Conservation (phyloP, 2,113 vertebrate species). For the Rhineura floridana region DNA sequence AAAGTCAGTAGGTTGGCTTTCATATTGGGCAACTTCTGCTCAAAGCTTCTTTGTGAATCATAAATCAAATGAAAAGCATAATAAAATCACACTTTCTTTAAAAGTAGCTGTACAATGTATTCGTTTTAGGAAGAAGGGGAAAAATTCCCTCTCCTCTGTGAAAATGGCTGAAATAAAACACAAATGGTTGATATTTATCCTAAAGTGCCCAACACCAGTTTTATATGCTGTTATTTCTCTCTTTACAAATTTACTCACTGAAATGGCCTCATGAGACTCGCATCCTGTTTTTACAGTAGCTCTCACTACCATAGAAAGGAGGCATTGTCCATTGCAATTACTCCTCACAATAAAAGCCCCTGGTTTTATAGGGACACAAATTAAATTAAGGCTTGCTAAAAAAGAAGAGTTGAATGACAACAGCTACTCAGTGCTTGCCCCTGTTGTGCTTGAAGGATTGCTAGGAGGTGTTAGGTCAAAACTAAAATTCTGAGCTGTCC, state of each 20-base stretch:
- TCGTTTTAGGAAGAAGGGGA: conserved; percentile 10
- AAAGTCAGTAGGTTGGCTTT: conserved; percentile 62
- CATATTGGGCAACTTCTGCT: conserved; percentile 38
- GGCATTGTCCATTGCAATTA: background rate
- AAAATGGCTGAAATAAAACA: conserved; percentile 45
- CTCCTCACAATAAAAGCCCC: background rate
- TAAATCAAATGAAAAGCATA: conserved; percentile 60
- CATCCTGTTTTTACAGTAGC: conserved; percentile 22
- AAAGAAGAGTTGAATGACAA: conserved; percentile 15
- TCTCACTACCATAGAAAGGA: background rate
- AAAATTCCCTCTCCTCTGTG: conserved; percentile 33
- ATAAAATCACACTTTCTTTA: conserved; percentile 54
- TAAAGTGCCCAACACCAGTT: conserved; percentile 26
- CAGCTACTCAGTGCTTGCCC: conserved; percentile 21
- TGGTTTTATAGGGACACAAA: background rate
- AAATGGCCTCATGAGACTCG: background rate
- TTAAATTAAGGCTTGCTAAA: background rate
- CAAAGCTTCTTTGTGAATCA: conserved; percentile 68
- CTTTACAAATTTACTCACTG: conserved; percentile 29
- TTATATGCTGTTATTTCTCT: conserved; percentile 25
- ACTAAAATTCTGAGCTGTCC: too few species aligned
- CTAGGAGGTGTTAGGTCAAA: too few species aligned
- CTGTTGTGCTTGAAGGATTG: background rate
- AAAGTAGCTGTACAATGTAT: conserved; percentile 37
- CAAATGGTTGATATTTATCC: conserved; percentile 49